These are phyloP conservation scores for Holcopasites calliopsidis DNA, from an alignment of 1,140 invertebrate genomes.

Conservation along the genomic window DNA sequence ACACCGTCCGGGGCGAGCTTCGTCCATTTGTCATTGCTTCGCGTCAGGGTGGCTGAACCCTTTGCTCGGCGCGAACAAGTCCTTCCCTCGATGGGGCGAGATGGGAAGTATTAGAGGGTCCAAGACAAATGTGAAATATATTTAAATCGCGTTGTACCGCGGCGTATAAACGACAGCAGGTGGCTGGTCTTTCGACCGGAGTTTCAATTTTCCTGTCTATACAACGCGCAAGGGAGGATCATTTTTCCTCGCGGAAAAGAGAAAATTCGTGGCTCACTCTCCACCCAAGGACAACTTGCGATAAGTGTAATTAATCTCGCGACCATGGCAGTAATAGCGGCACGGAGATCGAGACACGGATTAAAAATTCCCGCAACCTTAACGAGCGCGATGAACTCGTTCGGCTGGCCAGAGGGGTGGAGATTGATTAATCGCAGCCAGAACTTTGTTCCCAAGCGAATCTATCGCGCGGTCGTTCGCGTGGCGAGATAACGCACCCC, in stretches of 20 bases:
- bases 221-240: not conserved
- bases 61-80: too few relatives aligned
- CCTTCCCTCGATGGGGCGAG: too few relatives aligned
- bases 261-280: not conserved
- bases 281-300: not conserved
- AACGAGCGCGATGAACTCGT: slow-evolving; percentile 44
- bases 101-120: too few relatives aligned
- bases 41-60: too few relatives aligned
- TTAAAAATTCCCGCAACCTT: slow-evolving; percentile 54
- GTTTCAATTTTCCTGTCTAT: too few relatives aligned
- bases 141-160: too few relatives aligned
- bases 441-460: slow-evolving; percentile 30
- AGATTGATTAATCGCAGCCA: slow-evolving; percentile 26
- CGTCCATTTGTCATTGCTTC: not conserved
- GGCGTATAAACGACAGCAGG: too few relatives aligned
- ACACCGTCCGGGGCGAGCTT: not conserved
- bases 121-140: too few relatives aligned
- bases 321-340: slow-evolving; percentile 50
- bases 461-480: slow-evolving; percentile 5
- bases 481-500: slow-evolving; percentile 9
- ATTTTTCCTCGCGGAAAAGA: not conserved
- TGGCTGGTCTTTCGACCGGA: too few relatives aligned
- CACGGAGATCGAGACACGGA: not conserved
- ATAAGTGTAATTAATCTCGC: slow-evolving; percentile 53
- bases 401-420: not conserved